phyloP scores from a whole-genome alignment of 2,888 invertebrate species.

The Atherix ibis region DNA sequence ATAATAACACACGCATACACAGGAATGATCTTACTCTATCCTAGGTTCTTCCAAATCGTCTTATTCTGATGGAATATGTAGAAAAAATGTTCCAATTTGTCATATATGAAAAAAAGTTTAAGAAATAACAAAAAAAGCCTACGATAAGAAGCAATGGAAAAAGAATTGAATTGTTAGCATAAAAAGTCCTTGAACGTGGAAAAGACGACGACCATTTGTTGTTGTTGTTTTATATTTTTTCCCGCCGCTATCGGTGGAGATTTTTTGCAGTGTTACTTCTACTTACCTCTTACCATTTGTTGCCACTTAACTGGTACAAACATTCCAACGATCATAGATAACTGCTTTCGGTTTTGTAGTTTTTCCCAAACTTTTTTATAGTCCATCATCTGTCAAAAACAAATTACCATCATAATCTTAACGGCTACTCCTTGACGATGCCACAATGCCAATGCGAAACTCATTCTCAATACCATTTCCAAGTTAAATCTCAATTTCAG shows the following conservation, averaged over 20 bases:
- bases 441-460: too few relatives aligned
- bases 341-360: not conserved
- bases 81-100: too few relatives aligned
- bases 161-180: not conserved
- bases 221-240: not conserved
- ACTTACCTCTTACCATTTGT: not conserved
- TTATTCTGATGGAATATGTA: too few relatives aligned
- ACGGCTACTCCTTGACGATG: too few relatives aligned
- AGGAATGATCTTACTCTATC: too few relatives aligned
- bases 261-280: not conserved
- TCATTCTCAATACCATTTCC: too few relatives aligned
- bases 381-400: conserved; percentile 4
- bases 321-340: not conserved
- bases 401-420: conserved; percentile 8
- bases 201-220: not conserved
- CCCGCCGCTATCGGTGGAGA: not conserved
- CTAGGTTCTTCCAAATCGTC: too few relatives aligned
- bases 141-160: not conserved
- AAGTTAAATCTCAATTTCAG: too few relatives aligned
- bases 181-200: not conserved
- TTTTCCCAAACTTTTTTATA: conserved; percentile 4
- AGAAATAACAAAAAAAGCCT: not conserved
- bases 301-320: not conserved
- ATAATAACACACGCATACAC: too few relatives aligned
- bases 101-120: too few relatives aligned